Evolutionary conservation across 2,888 invertebrate genomes (phyloP), one percentile per base, ranked within the genome.

Genomic region (Allygus modestus): DNA sequence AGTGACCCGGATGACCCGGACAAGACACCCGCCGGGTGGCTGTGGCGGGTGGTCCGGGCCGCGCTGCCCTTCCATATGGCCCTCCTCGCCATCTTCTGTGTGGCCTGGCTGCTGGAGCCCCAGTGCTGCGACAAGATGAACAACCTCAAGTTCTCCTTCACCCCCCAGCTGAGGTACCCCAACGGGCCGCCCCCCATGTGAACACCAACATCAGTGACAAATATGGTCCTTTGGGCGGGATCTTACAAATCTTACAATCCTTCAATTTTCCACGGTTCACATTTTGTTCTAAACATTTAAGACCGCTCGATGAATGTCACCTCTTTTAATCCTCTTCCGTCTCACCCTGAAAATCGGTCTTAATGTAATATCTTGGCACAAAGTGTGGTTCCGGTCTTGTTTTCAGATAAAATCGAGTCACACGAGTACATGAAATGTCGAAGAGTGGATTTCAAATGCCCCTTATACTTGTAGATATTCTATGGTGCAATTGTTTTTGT

Each of bases 161-260:
- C 95, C n/a, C 96, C 96, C 5, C 96, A 96, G 89, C 91, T 97
- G 84, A 94, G 95, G 88, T 96, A 96, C 90, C 93, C 96, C n/a
- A 93, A 94, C 85, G 96, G 96, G 86, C 96, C 96, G 15, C 96
- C 96, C 26, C 96, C 97, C 11, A 93, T 95, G 87, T 96, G 93
- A 93, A 89, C 85, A 26, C 86, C 23, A 1, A 46, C 9, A 15
- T 2, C 46, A 15, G 15, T 4, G 15, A 46, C 17, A 15, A 46
- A 46, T 9, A 15, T 46, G 46, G 46, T 46, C 46, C 46, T 46
- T 12, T 17, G 46, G 15, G 46, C 17, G 7, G 1, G 46, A 46
- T 17, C 9, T 37, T 37, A 37, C n/a, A n/a, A n/a, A n/a, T n/a
- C n/a, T n/a, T n/a, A n/a, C n/a, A n/a, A n/a, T n/a, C n/a, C n/a